Evolutionary conservation across 2,113 vertebrate species (phyloP).

Genomic region (Cryptomyrus ogoouensis): DNA sequence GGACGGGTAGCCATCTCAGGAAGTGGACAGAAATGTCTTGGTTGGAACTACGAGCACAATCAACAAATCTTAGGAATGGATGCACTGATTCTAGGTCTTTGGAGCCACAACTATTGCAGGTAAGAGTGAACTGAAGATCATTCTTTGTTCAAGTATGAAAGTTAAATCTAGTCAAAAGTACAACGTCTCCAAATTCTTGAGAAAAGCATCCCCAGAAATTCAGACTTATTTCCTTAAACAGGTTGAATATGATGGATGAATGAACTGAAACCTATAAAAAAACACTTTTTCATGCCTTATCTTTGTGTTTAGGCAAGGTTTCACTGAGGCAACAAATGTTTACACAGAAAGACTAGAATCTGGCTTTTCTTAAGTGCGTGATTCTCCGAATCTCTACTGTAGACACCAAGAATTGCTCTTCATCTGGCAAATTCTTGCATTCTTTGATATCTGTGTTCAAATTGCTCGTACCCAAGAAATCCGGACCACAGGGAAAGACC

Average conservation of each 20-base stretch:
- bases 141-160: background rate
- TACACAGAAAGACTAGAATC: background rate
- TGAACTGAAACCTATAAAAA: background rate
- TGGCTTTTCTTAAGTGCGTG: background rate
- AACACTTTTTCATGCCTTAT: background rate
- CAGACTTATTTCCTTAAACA: background rate
- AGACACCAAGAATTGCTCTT: background rate
- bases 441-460: background rate
- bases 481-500: constrained; percentile 42
- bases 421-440: background rate
- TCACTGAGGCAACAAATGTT: background rate
- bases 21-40: constrained; percentile 42
- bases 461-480: constrained; percentile 39
- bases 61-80: constrained; percentile 24
- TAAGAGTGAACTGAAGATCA: no score
- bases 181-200: background rate
- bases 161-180: background rate
- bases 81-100: constrained; percentile 14
- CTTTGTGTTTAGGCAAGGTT: background rate
- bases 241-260: background rate
- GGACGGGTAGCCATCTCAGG: constrained; percentile 36
- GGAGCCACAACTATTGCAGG: constrained; percentile 52
- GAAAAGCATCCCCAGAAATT: background rate
- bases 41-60: constrained; percentile 41
- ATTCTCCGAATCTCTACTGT: background rate